Evolutionary conservation across 2,113 vertebrate species (phyloP).

Genomic region (Cyanistes caeruleus): DNA sequence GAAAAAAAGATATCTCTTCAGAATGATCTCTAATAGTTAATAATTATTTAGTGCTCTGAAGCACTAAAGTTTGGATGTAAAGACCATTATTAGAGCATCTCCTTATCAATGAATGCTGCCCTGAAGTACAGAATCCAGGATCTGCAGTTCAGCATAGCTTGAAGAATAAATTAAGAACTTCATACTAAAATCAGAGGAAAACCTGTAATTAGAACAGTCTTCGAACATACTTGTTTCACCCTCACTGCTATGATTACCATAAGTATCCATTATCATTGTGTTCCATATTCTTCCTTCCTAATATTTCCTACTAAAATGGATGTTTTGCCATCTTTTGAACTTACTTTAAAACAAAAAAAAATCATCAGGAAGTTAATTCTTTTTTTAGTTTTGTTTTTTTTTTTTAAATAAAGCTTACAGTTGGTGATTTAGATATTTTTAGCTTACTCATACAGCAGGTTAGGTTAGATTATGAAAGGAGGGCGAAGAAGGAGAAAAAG

Average conservation of each 20-base stretch:
- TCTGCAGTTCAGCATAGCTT: neutral
- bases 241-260: neutral
- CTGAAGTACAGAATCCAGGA: neutral
- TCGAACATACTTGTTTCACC: neutral
- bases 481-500: neutral
- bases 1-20: neutral
- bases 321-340: neutral
- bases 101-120: neutral
- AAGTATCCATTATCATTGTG: neutral
- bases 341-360: neutral
- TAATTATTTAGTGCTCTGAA: neutral
- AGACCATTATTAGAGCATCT: neutral
- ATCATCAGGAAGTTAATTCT: neutral
- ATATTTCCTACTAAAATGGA: neutral
- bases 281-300: neutral
- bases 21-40: neutral
- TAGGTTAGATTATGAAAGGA: neutral
- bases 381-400: neutral
- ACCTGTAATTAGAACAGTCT: slow-evolving; percentile 25
- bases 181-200: neutral
- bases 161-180: neutral
- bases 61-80: neutral
- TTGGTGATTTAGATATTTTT: neutral
- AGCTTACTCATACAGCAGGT: neutral
- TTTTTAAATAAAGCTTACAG: neutral